Conservation (phyloP, 2,888 invertebrate species). For the Hyles lineata region DNA sequence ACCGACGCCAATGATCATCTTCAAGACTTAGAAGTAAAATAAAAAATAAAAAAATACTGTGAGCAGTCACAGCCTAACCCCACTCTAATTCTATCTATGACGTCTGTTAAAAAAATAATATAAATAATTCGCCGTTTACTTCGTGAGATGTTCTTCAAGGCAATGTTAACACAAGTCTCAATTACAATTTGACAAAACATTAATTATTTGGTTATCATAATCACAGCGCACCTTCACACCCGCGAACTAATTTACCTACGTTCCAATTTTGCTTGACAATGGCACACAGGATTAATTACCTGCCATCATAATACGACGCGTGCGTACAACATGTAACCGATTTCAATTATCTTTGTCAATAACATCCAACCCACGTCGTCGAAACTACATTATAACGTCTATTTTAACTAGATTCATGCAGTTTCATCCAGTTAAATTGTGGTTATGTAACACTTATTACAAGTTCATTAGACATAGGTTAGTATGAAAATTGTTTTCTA, state of each 20-base stretch:
- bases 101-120: no score
- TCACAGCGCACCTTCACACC: not conserved
- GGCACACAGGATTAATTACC: slow-evolving; percentile 27
- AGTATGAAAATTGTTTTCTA: no score
- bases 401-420: slow-evolving; percentile 10
- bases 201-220: not conserved
- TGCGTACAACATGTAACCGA: slow-evolving; percentile 24
- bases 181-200: not conserved
- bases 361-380: slow-evolving; percentile 23
- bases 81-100: no score
- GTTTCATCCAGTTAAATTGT: not conserved
- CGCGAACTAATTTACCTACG: slow-evolving; percentile 16
- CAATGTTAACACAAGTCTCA: no score
- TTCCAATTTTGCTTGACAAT: slow-evolving; percentile 23
- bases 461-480: not conserved
- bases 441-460: not conserved
- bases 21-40: no score
- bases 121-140: no score
- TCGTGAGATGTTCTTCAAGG: no score
- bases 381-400: slow-evolving; percentile 25
- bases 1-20: no score
- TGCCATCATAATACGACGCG: slow-evolving; percentile 20
- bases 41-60: no score
- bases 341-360: slow-evolving; percentile 32
- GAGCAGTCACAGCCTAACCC: no score